Conservation (phyloP, 2,888 invertebrate species). For the Scaptomyza flava region DNA sequence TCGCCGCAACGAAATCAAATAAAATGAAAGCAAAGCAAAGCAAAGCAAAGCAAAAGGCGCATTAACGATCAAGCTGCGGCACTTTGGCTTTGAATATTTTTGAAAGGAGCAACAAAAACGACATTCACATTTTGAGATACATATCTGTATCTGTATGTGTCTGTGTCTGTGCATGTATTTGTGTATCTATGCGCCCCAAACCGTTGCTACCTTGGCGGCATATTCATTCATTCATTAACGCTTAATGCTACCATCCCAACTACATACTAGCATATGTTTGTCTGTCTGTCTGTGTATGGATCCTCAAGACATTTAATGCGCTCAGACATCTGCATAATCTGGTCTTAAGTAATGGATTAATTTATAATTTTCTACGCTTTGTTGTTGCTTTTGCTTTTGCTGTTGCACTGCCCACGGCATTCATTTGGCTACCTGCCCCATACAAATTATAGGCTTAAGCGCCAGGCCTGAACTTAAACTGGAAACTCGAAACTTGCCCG, state of each 20-base stretch:
- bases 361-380: constrained; percentile 69
- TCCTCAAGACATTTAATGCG: constrained; percentile 64
- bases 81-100: constrained; percentile 65
- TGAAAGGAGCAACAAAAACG: constrained; percentile 41
- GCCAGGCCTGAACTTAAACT: constrained; percentile 19
- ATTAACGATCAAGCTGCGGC: constrained; percentile 55
- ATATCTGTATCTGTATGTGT: constrained; percentile 17
- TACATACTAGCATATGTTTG: constrained; percentile 23
- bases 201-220: constrained; percentile 26
- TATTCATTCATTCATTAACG: constrained; percentile 69
- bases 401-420: constrained; percentile 12
- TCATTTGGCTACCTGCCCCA: constrained; percentile 41
- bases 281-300: constrained; percentile 22
- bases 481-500: constrained; percentile 10
- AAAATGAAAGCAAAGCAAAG: constrained; percentile 37
- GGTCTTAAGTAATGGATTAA: constrained; percentile 77
- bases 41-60: constrained; percentile 21
- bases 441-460: constrained; percentile 59
- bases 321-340: constrained; percentile 72
- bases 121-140: constrained; percentile 4
- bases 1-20: constrained; percentile 49
- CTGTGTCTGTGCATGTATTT: constrained; percentile 2
- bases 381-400: not conserved
- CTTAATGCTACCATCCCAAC: constrained; percentile 13
- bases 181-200: constrained; percentile 2